Percentiles rank a stretch among this genome's conserved stretches.
Conservation (phyloP, 1,140 invertebrate genomes). For the Pristionchus pacificus region DNA sequence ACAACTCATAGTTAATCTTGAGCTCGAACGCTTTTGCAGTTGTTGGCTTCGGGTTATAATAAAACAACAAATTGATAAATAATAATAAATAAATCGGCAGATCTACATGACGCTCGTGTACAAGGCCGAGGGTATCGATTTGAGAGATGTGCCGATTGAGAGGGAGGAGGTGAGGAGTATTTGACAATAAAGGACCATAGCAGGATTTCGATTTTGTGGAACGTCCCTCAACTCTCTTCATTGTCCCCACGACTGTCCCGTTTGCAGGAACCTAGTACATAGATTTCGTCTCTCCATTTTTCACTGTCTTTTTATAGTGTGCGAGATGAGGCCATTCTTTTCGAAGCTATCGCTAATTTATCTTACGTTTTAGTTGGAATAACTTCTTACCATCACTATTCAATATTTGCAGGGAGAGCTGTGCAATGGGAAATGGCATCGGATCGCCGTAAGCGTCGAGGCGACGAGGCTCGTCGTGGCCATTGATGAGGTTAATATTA, state of each 20-base stretch:
- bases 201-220: background rate
- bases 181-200: slow-evolving; percentile 4
- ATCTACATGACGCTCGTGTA: slow-evolving; percentile 6
- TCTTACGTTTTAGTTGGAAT: too few species aligned
- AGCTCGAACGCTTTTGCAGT: too few species aligned
- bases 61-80: background rate
- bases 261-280: too few species aligned
- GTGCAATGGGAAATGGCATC: slow-evolving; percentile 15
- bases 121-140: background rate
- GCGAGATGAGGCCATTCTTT: too few species aligned
- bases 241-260: too few species aligned
- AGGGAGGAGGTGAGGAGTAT: background rate
- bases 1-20: too few species aligned
- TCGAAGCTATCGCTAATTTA: too few species aligned
- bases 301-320: too few species aligned
- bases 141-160: background rate
- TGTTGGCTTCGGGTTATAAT: background rate
- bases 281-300: too few species aligned
- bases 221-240: too few species aligned
- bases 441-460: background rate
- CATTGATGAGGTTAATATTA: background rate
- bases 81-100: background rate
- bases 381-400: too few species aligned
- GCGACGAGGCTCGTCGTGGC: background rate
- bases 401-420: background rate